phyloP scores from a whole-genome alignment of 2,113 vertebrate species.

The Chloropsis hardwickii region DNA sequence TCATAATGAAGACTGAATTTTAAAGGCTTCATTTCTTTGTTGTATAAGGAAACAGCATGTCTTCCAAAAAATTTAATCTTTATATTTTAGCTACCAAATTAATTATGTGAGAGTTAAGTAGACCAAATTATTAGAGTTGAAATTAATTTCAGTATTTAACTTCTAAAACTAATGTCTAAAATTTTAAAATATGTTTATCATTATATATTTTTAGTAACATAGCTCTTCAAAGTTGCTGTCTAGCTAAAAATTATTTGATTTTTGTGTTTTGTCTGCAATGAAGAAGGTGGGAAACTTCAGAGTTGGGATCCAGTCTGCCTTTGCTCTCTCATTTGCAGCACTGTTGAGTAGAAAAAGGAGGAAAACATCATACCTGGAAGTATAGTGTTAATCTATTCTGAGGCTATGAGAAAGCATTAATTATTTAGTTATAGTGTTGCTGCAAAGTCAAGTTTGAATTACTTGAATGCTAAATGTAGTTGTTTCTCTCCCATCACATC shows the following conservation, averaged over 20 bases:
- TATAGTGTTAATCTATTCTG: neutral
- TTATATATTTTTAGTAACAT: neutral
- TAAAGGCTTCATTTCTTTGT: neutral
- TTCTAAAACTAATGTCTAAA: neutral
- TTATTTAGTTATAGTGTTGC: neutral
- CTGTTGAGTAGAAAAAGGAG: neutral
- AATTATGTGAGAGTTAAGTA: neutral
- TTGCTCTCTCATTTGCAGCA: neutral
- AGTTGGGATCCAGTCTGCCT: neutral
- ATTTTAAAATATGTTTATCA: neutral
- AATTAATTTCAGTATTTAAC: neutral
- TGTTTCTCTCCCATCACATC: neutral
- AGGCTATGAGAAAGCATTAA: neutral
- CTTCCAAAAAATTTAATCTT: neutral
- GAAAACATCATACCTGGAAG: neutral
- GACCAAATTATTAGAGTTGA: constrained; percentile 18
- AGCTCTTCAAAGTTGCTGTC: neutral
- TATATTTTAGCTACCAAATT: neutral
- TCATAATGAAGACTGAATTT: neutral
- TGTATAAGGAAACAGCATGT: neutral
- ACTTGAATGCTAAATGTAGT: neutral
- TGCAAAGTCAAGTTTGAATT: neutral
- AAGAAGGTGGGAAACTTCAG: neutral
- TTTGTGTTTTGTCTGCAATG: neutral
- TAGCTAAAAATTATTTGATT: neutral